Conservation (phyloP, 2,113 vertebrate species). For the Bubalus kerabau region DNA sequence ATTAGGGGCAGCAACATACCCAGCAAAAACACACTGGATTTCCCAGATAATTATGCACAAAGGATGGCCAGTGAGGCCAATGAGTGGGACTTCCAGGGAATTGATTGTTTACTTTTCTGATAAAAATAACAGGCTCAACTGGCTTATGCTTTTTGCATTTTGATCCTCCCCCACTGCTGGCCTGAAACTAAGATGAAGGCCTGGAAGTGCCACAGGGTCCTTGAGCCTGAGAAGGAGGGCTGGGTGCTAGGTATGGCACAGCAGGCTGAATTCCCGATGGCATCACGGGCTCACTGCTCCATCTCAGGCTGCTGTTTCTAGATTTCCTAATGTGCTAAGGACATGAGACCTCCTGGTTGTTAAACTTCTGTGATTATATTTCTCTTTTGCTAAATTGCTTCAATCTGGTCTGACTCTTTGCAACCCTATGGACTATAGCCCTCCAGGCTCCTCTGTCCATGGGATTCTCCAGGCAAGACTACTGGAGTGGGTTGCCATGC, state of each 20-base stretch:
- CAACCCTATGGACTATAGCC: not conserved
- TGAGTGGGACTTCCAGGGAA: not conserved
- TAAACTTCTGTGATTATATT: not conserved
- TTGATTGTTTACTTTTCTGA: constrained; percentile 26
- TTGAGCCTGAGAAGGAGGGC: not conserved
- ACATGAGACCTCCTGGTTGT: not conserved
- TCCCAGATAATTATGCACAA: not conserved
- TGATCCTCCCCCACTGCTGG: constrained; percentile 3
- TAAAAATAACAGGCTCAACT: constrained; percentile 32
- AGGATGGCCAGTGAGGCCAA: not conserved
- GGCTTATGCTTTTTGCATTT: not conserved
- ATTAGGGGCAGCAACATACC: not conserved
- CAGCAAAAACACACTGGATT: not conserved
- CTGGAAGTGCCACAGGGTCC: not conserved
- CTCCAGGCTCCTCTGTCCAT: not conserved
- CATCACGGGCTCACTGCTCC: not conserved
- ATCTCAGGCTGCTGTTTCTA: not conserved
- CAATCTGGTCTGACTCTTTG: not conserved
- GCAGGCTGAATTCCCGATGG: not conserved
- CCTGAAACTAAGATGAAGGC: not conserved
- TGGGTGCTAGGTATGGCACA: not conserved
- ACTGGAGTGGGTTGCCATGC: not conserved
- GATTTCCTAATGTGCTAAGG: not conserved
- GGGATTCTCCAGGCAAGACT: not conserved
- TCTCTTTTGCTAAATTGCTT: not conserved